A percentile compares a stretch with the other conserved stretches of the same genome.
Evolutionary conservation across 1,140 invertebrate genomes (phyloP).

Genomic region (Venustaconcha ellipsiformis): DNA sequence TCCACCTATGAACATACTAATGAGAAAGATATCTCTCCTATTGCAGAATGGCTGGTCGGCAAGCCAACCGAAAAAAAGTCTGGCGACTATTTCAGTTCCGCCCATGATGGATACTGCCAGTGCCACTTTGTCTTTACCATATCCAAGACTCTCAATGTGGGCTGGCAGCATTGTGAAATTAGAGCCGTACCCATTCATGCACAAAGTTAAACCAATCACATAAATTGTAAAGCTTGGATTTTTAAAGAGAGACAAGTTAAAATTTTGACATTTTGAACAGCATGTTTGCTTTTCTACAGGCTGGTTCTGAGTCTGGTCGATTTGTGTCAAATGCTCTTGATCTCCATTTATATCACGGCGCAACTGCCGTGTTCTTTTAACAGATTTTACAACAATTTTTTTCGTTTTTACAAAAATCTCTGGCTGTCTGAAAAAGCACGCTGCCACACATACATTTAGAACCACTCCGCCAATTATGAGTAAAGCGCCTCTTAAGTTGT

Average conservation of each 20-base stretch:
- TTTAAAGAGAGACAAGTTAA: slow-evolving; percentile 14
- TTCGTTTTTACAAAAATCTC: slow-evolving; percentile 8
- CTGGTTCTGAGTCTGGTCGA: not conserved
- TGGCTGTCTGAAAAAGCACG: slow-evolving; percentile 24
- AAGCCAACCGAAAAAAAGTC: slow-evolving; percentile 21
- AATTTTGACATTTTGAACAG: slow-evolving; percentile 9
- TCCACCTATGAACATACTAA: slow-evolving; percentile 11
- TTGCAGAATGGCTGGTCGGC: slow-evolving; percentile 13
- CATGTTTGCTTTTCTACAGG: not conserved
- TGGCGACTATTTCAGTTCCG: slow-evolving; percentile 13
- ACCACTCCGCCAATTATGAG: slow-evolving; percentile 10
- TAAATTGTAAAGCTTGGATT: slow-evolving; percentile 21
- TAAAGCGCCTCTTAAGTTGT: slow-evolving; percentile 8
- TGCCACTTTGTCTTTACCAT: slow-evolving; percentile 6
- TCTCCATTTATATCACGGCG: slow-evolving; percentile 13
- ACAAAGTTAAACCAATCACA: slow-evolving; percentile 12
- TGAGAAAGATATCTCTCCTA: slow-evolving; percentile 14
- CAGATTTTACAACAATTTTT: not conserved
- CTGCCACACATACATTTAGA: slow-evolving; percentile 21
- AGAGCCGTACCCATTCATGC: slow-evolving; percentile 26
- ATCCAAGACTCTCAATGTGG: slow-evolving; percentile 17
- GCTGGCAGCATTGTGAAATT: slow-evolving; percentile 21
- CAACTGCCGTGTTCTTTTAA: not conserved
- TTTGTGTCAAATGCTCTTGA: not conserved
- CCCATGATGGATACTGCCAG: slow-evolving; percentile 20